These are phyloP conservation scores for Masnerella sp. DNA, from an alignment of 2,888 invertebrate species.

Conservation along the genomic window DNA sequence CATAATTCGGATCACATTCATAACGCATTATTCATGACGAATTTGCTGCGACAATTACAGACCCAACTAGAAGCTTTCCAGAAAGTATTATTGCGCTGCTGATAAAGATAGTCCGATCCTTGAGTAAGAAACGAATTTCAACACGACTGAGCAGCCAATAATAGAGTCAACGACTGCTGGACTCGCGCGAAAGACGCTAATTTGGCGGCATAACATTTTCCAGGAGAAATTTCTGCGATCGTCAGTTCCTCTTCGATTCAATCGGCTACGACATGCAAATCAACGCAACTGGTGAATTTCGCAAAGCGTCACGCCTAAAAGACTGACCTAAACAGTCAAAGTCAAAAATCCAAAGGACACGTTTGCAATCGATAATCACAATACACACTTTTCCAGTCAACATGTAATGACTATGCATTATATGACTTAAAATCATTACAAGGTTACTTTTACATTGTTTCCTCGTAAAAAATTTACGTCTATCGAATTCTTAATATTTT, in stretches of 20 bases:
- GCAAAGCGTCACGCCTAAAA: constrained; percentile 25
- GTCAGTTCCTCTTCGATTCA: constrained; percentile 43
- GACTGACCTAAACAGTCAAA: constrained; percentile 31
- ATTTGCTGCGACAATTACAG: constrained; percentile 2
- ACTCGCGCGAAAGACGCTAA: constrained; percentile 42
- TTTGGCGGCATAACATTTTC: constrained; percentile 65
- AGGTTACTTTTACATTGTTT: too few relatives aligned
- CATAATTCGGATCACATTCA: too few relatives aligned
- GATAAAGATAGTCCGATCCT: constrained; percentile 23
- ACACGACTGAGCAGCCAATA: constrained; percentile 63
- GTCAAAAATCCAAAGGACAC: constrained; percentile 30
- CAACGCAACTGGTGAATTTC: constrained; percentile 41
- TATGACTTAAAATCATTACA: too few relatives aligned
- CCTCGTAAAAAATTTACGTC: too few relatives aligned
- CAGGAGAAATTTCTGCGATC: constrained; percentile 63
- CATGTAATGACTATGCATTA: background rate
- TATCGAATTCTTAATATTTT: too few relatives aligned
- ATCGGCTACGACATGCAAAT: constrained; percentile 61
- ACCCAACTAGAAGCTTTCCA: constrained; percentile 18
- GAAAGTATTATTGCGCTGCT: constrained; percentile 22
- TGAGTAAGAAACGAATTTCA: constrained; percentile 59
- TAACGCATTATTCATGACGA: too few relatives aligned
- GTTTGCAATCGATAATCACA: background rate
- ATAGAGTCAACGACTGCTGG: constrained; percentile 48
- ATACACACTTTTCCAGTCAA: background rate